Conservation (phyloP, 1,140 invertebrate species). For the Tenebrio molitor region DNA sequence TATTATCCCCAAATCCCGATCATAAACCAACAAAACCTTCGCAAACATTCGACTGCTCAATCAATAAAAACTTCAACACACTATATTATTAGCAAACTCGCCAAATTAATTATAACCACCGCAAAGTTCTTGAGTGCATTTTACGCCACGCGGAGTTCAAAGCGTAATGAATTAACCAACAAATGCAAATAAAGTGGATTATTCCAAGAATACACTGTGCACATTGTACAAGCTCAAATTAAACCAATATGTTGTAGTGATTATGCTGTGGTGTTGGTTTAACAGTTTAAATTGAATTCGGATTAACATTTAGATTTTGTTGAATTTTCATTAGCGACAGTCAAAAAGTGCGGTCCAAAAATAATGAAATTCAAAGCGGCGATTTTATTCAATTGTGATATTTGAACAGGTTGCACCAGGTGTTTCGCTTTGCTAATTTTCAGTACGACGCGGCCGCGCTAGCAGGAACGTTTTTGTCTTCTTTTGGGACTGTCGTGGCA, state of each 20-base stretch:
- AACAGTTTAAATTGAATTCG: neutral
- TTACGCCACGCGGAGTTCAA: too few species aligned
- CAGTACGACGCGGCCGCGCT: too few species aligned
- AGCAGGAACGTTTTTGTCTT: too few species aligned
- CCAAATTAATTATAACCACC: neutral
- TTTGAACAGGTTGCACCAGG: too few species aligned
- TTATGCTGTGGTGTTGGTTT: neutral
- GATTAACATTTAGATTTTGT: too few species aligned
- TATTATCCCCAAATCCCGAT: slow-evolving; percentile 11
- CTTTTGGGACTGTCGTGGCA: too few species aligned
- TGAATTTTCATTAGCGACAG: too few species aligned
- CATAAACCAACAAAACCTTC: neutral
- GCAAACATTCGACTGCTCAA: slow-evolving; percentile 7
- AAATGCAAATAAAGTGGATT: neutral
- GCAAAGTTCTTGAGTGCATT: neutral
- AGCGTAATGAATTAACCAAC: slow-evolving; percentile 4
- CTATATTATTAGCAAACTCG: neutral
- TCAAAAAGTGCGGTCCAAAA: too few species aligned
- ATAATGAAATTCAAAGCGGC: too few species aligned
- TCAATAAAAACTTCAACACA: slow-evolving; percentile 16
- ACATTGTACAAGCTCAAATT: slow-evolving; percentile 3
- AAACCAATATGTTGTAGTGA: slow-evolving; percentile 15
- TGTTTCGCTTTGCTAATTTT: too few species aligned
- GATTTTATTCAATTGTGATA: too few species aligned
- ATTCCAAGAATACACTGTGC: neutral